Base-by-base conservation (phyloP, 2,797 vertebrate species). In the Rhodeus uyekii region DNA sequence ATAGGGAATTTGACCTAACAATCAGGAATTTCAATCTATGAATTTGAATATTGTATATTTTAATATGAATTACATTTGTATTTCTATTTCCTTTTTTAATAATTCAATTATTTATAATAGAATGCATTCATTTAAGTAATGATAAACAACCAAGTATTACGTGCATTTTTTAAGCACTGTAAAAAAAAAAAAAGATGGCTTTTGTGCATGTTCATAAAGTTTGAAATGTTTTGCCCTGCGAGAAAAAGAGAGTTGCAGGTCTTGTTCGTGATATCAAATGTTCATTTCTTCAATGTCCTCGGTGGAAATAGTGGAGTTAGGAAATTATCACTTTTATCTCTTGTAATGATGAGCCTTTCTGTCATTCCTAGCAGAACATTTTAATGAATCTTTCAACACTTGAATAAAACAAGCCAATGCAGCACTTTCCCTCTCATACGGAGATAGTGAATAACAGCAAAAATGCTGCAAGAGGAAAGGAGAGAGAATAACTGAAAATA, bases 401-500 rank as follows among this genome's bases (percentile, higher is more conserved):
- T 53, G 44, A 65, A 65, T 55, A 61, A 60, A 42, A 74, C 58
- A 48, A 65, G 7, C 58, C 42, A 63, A n/a, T 2, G n/a, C 53
- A 38, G 68, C 55, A 36, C 55, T 80, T 72, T 73, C 14, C 29
- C 12, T 27, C 29, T 2, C 2, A 22, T 44, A 5, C 2, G 8
- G 34, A 39, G 58, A 32, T 14, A 34, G 19, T 1, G 39, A 76
- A 44, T 22, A 44, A 76, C 24, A 42, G 73, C 36, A 36, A 18
- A 67, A 68, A 32, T 24, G 13, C 50, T 14, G 14, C 22, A 27
- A 32, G 42, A 80, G 74, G 24, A 61, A 29, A 58, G 81, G 39
- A 63, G 38, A 8, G 68, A 86, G 83, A 84, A 75, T 67, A 81
- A 83, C 44, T 87, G 34, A 72, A 71, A 50, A 38, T 27, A 24